These are phyloP conservation scores for Creontiades dilutus DNA, from an alignment of 2,888 invertebrate genomes.

Conservation along the genomic window DNA sequence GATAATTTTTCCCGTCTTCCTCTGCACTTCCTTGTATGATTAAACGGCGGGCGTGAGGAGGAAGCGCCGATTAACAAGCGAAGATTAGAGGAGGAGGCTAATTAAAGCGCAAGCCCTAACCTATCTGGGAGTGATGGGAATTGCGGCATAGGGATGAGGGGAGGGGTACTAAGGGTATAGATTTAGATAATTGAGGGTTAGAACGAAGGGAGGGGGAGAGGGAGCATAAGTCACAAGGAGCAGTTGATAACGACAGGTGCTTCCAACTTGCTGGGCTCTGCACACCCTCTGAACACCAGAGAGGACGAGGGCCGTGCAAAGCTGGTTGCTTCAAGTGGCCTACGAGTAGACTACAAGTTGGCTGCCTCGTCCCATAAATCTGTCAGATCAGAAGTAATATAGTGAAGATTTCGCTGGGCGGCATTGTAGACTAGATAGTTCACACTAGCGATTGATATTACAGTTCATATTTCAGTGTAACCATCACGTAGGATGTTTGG, in stretches of 20 bases:
- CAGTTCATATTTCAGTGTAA: too few relatives aligned
- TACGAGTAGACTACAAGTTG: background rate
- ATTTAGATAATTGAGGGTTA: constrained; percentile 60
- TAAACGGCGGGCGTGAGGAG: constrained; percentile 21
- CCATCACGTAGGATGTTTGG: too few relatives aligned
- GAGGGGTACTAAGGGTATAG: constrained; percentile 6
- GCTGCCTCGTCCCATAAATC: too few relatives aligned
- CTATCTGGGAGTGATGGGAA: constrained; percentile 13
- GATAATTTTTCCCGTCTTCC: background rate
- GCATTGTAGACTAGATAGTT: too few relatives aligned
- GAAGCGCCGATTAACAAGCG: constrained; percentile 49
- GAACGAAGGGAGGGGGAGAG: background rate
- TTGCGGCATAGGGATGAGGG: background rate
- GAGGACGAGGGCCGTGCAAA: background rate
- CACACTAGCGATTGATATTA: too few relatives aligned
- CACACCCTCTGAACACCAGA: background rate
- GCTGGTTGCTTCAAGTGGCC: background rate
- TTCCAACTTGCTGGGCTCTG: background rate
- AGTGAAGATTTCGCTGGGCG: too few relatives aligned
- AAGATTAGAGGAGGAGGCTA: constrained; percentile 51
- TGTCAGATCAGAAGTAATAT: too few relatives aligned
- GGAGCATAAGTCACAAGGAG: constrained; percentile 48
- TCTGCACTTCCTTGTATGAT: background rate
- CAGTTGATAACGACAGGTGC: constrained; percentile 54
- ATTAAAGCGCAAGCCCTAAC: constrained; percentile 44